Conservation (phyloP, 2,888 invertebrate species). For the Drosophila infuscata region DNA sequence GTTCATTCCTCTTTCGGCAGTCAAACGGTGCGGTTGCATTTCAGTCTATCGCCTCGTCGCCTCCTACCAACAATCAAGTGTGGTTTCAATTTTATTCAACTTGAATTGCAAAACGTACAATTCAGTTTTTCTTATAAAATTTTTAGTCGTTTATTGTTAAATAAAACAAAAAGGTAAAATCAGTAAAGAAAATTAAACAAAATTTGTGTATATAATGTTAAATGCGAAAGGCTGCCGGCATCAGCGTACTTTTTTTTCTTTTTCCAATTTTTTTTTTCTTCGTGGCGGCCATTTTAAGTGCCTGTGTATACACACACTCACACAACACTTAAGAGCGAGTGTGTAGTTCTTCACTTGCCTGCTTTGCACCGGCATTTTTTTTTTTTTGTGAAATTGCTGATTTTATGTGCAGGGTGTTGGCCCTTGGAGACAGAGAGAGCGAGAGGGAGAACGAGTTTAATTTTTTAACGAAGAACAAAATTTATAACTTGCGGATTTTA, state of each 20-base stretch:
- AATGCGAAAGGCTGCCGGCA: constrained; percentile 36
- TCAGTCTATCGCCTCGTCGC: constrained; percentile 50
- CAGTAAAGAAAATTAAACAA: neutral
- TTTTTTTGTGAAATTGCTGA: constrained; percentile 30
- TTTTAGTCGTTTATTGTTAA: constrained; percentile 51
- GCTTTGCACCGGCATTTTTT: constrained; percentile 57
- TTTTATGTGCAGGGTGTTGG: constrained; percentile 53
- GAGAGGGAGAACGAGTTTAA: neutral
- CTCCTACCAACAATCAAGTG: constrained; percentile 50
- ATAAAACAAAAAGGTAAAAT: constrained; percentile 63
- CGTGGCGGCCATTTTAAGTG: constrained; percentile 63
- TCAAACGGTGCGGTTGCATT: constrained; percentile 68
- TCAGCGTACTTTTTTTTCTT: constrained; percentile 24
- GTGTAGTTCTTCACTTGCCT: constrained; percentile 40
- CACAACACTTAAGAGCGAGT: constrained; percentile 9
- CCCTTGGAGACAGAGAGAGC: constrained; percentile 12
- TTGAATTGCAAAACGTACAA: constrained; percentile 48
- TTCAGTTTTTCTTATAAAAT: constrained; percentile 38
- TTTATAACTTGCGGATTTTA: neutral
- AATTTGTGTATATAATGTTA: neutral
- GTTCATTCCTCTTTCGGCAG: constrained; percentile 76
- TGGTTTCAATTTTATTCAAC: constrained; percentile 47
- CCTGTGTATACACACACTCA: constrained; percentile 42
- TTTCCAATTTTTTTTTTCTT: constrained; percentile 23
- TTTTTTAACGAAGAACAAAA: neutral